Base-by-base conservation (phyloP, 2,113 vertebrate species). In the Datnioides undecimradiatus region DNA sequence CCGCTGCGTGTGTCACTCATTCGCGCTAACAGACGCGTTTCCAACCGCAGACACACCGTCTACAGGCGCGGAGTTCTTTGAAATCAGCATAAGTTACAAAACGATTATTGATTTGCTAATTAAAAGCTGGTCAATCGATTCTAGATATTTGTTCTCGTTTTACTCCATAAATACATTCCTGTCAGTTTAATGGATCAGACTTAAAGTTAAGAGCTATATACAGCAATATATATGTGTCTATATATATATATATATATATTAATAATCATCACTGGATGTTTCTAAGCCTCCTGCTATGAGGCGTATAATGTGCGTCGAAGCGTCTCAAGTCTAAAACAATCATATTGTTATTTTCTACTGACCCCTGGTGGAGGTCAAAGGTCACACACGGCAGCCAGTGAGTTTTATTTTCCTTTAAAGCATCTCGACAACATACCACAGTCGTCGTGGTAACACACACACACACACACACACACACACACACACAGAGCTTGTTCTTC, bases 171-270 rank as follows among this genome's bases (percentile, higher is more conserved):
- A 83, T 80, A 82, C 80, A 87, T 76, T 76, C 55, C 57, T 57
- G 17, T 73, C 76, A 49, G 45, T 70, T 82, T 29, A 78, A 46
- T 31, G 33, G 43, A 64, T 73, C 65, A 41, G 64, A 71, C 58
- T 27, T 68, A 75, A 46, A 86, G 5, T 79, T 80, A 66, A 84
- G n/a, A 87, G 87, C 81, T 79, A 87, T 83, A 70, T 81, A 90
- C 84, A 83, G 65, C 75, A 83, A 69, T 72, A 75, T 79, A 87
- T 83, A 70, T 81, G 88, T 82, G 81, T 60, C 75, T 80, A 69
- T 72, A 75, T n/a, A n/a, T n/a, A n/a, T n/a, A n/a, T n/a, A n/a
- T n/a, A n/a, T n/a, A n/a, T n/a, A n/a, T 76, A 80, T 66, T 69
- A 73, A 77, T 41, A 12, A 45, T 52, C 17, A 68, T 73, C 10